A percentile compares a stretch with the other conserved stretches of the same genome.
These are phyloP conservation scores for Coluber constrictor DNA, from an alignment of 2,797 vertebrate species.

Conservation along the genomic window DNA sequence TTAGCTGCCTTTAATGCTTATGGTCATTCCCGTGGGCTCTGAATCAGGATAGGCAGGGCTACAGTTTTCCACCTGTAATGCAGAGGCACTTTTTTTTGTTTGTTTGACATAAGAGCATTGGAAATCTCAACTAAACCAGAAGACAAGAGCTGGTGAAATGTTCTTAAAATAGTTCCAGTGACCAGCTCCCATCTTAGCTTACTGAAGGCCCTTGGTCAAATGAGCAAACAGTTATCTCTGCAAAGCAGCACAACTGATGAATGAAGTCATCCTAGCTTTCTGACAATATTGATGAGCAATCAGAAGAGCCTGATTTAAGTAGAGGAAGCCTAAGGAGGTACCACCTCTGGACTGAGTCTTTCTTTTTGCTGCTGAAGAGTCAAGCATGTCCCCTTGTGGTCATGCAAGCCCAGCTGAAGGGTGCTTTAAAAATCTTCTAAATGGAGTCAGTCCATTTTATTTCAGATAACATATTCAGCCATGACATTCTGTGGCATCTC, in stretches of 20 bases:
- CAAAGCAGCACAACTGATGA: conserved; percentile 36
- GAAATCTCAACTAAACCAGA: conserved; percentile 44
- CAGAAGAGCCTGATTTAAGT: conserved; percentile 29
- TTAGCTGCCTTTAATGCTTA: conserved; percentile 48
- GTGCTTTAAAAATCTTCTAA: conserved; percentile 9
- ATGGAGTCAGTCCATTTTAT: conserved; percentile 22
- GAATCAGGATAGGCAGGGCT: conserved; percentile 33
- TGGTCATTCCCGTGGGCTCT: conserved; percentile 27
- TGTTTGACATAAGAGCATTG: conserved; percentile 61
- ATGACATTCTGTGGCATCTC: not conserved
- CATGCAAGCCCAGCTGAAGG: conserved; percentile 16
- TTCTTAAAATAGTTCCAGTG: conserved; percentile 59
- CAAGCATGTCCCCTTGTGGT: conserved; percentile 48
- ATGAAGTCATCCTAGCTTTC: conserved; percentile 53
- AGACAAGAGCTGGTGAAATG: conserved; percentile 50
- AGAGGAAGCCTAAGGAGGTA: conserved; percentile 24
- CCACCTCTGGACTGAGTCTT: conserved; percentile 25
- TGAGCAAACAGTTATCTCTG: conserved; percentile 29
- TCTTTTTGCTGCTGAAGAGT: conserved; percentile 48
- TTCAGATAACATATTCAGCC: not conserved
- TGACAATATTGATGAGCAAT: not conserved
- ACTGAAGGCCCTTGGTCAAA: conserved; percentile 45
- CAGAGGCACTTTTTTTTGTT: conserved; percentile 54
- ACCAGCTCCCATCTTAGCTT: conserved; percentile 61
- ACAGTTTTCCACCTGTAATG: conserved; percentile 53